These are phyloP conservation scores for Tromatobia lineatoria DNA, from an alignment of 2,888 invertebrate species.

Conservation along the genomic window DNA sequence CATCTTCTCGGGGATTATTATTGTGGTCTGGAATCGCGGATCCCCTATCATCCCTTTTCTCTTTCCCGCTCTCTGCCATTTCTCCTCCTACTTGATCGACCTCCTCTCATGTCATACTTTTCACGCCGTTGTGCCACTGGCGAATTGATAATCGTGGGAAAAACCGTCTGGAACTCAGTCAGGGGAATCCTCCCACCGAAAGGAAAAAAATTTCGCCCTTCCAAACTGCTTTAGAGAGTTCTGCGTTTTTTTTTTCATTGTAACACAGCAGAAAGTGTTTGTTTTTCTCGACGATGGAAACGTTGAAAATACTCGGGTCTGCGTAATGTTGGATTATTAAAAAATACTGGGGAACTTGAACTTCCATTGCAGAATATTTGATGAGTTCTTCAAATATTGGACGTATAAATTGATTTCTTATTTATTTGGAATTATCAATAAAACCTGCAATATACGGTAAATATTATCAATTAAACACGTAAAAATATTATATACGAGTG, in stretches of 20 bases:
- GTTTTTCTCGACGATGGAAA: slow-evolving; percentile 21
- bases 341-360: neutral
- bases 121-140: slow-evolving; percentile 50
- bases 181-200: neutral
- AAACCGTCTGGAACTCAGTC: neutral
- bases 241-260: slow-evolving; percentile 35
- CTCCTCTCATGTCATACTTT: slow-evolving; percentile 38
- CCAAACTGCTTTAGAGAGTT: neutral
- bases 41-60: neutral
- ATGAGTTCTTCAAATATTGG: neutral
- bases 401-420: neutral
- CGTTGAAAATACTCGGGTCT: neutral
- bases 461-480: no score
- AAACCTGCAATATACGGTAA: no score
- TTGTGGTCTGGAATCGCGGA: slow-evolving; percentile 72
- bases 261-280: slow-evolving; percentile 45
- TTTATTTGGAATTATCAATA: no score
- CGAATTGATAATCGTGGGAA: slow-evolving; percentile 55
- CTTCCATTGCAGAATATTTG: neutral
- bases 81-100: slow-evolving; percentile 15
- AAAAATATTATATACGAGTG: no score
- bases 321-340: neutral
- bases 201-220: slow-evolving; percentile 1
- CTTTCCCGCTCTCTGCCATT: neutral
- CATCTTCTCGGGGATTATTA: slow-evolving; percentile 81